Percentiles rank a stretch among this genome's conserved stretches.
These are phyloP conservation scores for Eretmocerus hayati DNA, from an alignment of 2,888 invertebrate species.

Conservation along the genomic window DNA sequence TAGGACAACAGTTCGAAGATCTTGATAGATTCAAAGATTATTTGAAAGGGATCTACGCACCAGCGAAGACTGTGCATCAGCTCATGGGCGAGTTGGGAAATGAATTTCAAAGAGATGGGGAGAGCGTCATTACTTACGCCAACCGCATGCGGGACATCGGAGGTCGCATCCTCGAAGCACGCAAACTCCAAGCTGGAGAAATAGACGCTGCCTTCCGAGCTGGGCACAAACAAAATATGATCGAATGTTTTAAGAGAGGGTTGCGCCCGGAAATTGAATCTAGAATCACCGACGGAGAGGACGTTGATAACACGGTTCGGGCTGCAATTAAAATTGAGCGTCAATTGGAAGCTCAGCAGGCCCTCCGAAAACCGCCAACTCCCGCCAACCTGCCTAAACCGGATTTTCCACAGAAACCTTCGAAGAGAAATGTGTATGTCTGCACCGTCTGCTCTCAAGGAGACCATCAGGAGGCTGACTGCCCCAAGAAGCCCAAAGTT, in stretches of 20 bases:
- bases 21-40: too few relatives aligned
- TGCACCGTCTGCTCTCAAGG: too few relatives aligned
- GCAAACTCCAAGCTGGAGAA: neutral
- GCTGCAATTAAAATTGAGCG: neutral
- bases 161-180: neutral
- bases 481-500: too few relatives aligned
- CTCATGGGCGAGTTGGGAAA: slow-evolving; percentile 2
- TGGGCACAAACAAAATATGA: neutral
- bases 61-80: neutral
- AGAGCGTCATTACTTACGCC: neutral
- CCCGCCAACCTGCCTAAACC: too few relatives aligned
- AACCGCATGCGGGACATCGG: too few relatives aligned
- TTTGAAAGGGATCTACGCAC: too few relatives aligned
- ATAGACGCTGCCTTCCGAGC: neutral
- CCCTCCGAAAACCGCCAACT: too few relatives aligned
- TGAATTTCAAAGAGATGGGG: neutral
- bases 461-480: too few relatives aligned
- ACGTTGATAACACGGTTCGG: neutral
- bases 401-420: too few relatives aligned
- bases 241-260: too few relatives aligned
- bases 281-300: neutral
- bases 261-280: neutral
- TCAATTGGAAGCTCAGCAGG: neutral
- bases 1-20: too few relatives aligned
- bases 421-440: too few relatives aligned